Evolutionary conservation across 2,888 invertebrate species (phyloP).

Genomic region (Graphium colonna): DNA sequence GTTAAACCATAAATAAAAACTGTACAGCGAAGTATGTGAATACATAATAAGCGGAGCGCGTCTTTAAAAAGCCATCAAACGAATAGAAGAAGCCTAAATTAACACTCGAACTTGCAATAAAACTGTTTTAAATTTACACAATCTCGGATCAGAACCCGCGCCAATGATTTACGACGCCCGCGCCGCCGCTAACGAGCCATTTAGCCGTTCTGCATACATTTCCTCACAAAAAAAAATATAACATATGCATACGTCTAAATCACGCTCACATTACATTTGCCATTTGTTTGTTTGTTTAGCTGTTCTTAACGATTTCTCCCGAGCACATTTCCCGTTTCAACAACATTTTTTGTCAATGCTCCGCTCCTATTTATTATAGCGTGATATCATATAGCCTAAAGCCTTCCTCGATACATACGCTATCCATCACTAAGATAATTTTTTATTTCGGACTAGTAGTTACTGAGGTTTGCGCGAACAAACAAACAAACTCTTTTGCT

Average conservation of each 20-base stretch:
- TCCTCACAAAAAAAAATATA: background rate
- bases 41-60: conserved; percentile 7
- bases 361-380: no score
- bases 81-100: conserved; percentile 15
- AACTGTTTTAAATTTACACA: conserved; percentile 7
- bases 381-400: no score
- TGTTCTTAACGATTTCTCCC: no score
- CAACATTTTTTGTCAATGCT: no score
- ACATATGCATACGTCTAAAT: background rate
- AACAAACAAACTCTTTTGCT: no score
- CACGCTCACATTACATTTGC: no score
- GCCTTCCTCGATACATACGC: no score
- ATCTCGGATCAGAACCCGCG: conserved; percentile 3
- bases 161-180: conserved; percentile 3
- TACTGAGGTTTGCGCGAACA: no score
- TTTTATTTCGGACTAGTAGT: no score
- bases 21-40: background rate
- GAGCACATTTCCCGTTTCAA: no score
- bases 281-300: no score
- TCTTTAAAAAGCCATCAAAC: conserved; percentile 16
- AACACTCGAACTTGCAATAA: conserved; percentile 9
- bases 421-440: no score
- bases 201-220: background rate
- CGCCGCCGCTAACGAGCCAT: background rate
- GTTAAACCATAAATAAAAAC: background rate